Percentiles rank a stretch among this genome's conserved stretches.
phyloP scores from a whole-genome alignment of 64 coral and sea anemone species.

The Dendrophyllia cribrosa region DNA sequence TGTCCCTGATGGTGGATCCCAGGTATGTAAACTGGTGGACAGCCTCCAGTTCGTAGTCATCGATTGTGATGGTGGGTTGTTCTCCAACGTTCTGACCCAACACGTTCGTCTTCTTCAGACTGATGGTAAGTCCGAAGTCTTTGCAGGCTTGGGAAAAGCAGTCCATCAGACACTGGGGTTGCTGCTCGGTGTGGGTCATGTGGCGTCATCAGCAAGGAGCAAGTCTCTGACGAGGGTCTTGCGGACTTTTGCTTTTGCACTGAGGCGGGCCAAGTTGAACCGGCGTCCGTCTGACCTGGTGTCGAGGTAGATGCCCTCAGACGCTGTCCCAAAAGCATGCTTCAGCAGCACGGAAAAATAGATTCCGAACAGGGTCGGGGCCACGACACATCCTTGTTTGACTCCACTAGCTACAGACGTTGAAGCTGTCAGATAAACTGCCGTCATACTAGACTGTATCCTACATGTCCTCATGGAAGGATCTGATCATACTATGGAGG shows the following conservation, averaged over 20 bases:
- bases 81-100: conserved; percentile 8
- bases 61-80: conserved; percentile 9
- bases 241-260: not conserved
- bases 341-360: not conserved
- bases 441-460: not conserved
- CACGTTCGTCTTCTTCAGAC: not conserved
- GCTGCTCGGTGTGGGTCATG: not conserved
- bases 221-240: not conserved
- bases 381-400: conserved; percentile 39
- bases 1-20: conserved; percentile 47
- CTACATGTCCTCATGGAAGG: not conserved
- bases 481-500: conserved; percentile 16
- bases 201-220: conserved; percentile 27
- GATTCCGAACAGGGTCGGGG: conserved; percentile 23
- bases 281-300: not conserved
- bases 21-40: conserved; percentile 41
- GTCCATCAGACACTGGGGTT: not conserved
- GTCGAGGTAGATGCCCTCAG: not conserved
- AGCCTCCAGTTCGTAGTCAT: not conserved
- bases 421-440: not conserved
- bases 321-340: not conserved
- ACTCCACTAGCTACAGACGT: not conserved
- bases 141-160: conserved; percentile 4
- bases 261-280: conserved; percentile 4
- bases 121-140: not conserved